phyloP scores from a whole-genome alignment of 2,113 vertebrate species.

The Nansenia antarctica region DNA sequence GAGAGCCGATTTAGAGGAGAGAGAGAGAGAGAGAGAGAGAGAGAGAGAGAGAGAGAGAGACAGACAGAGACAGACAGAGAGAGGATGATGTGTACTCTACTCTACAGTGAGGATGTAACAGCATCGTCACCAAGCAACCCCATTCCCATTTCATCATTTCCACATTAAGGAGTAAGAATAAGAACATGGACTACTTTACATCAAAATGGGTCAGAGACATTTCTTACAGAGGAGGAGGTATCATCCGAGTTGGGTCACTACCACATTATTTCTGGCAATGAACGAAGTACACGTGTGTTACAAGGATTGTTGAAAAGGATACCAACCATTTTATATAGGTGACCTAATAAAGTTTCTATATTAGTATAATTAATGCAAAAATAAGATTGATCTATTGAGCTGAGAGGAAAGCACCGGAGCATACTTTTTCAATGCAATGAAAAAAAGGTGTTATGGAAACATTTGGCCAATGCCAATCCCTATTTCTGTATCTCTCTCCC shows the following conservation, averaged over 20 bases:
- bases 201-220: constrained; percentile 76
- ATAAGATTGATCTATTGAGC: constrained; percentile 27
- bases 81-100: neutral
- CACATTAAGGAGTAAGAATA: constrained; percentile 58
- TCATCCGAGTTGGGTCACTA: constrained; percentile 75
- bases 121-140: neutral
- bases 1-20: no score
- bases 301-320: constrained; percentile 69
- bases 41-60: neutral
- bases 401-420: neutral
- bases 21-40: neutral
- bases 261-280: constrained; percentile 76
- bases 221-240: constrained; percentile 62
- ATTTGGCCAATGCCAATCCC: constrained; percentile 3
- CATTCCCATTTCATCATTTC: constrained; percentile 38
- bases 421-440: neutral
- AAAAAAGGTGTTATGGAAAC: neutral
- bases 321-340: constrained; percentile 72
- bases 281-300: constrained; percentile 60
- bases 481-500: neutral
- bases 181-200: constrained; percentile 71
- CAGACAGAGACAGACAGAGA: constrained; percentile 26
- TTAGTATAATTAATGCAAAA: constrained; percentile 54
- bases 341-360: constrained; percentile 73
- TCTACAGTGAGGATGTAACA: neutral